Conservation (phyloP, 30 jellyfish, hydroid and myxozoan genomes). For the Pseudorhiza aurosa region DNA sequence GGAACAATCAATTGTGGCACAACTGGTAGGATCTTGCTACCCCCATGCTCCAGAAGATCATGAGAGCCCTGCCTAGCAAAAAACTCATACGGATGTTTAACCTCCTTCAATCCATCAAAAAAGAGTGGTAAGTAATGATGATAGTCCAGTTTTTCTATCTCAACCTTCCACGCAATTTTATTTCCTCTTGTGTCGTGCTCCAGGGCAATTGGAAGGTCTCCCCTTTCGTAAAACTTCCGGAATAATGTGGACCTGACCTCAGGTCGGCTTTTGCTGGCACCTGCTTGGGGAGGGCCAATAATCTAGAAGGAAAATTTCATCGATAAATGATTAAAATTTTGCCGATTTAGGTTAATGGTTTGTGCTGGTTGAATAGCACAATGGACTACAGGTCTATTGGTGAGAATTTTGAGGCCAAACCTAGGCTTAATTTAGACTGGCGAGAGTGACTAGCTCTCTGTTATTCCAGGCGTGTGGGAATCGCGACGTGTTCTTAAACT, state of each 20-base stretch:
- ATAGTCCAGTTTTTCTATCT: slow-evolving; percentile 92
- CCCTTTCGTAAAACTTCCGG: slow-evolving; percentile 92
- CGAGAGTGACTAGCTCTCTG: background rate
- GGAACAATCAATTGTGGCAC: slow-evolving; percentile 96
- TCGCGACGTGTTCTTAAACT: no score
- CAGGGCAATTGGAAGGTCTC: slow-evolving; percentile 93
- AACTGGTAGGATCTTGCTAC: slow-evolving; percentile 81
- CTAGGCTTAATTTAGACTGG: background rate
- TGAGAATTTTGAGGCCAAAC: no score
- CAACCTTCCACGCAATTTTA: slow-evolving; percentile 98
- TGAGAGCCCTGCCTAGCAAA: slow-evolving; percentile 98
- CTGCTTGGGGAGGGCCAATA: slow-evolving; percentile 96
- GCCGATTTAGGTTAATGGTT: background rate
- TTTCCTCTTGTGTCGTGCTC: slow-evolving; percentile 98
- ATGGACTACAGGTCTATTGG: no score
- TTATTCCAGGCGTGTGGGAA: no score
- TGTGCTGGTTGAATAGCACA: no score
- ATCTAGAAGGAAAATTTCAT: slow-evolving; percentile 43
- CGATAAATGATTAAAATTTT: background rate
- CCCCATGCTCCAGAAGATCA: slow-evolving; percentile 98
- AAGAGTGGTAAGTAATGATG: slow-evolving; percentile 91
- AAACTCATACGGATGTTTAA: slow-evolving; percentile 90
- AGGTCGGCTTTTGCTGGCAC: slow-evolving; percentile 89
- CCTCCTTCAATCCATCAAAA: slow-evolving; percentile 88
- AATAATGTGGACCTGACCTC: slow-evolving; percentile 77